Evolutionary conservation across 2,797 vertebrate genomes (phyloP).

Genomic region (Anas bernieri): DNA sequence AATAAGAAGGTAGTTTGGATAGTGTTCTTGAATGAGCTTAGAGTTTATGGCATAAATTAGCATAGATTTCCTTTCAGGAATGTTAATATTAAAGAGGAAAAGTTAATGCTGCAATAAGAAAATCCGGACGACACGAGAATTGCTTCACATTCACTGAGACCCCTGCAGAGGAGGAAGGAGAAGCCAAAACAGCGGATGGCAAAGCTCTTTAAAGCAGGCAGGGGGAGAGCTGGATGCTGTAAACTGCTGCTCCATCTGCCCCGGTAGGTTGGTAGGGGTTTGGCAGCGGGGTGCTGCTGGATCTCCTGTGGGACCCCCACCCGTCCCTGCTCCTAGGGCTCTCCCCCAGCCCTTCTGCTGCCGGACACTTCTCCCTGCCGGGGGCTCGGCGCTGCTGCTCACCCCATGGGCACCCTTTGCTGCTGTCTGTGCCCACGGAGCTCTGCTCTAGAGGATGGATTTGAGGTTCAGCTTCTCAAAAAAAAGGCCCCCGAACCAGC

Average conservation of each 20-base stretch:
- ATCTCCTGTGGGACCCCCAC: background rate
- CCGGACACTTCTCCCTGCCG: background rate
- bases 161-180: background rate
- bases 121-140: background rate
- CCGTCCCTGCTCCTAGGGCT: background rate
- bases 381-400: background rate
- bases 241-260: background rate
- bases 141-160: background rate
- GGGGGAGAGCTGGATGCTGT: fast-evolving
- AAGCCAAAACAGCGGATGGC: background rate
- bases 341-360: background rate
- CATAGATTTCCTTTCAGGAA: slow-evolving; percentile 36
- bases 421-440: background rate
- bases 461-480: background rate
- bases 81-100: slow-evolving; percentile 43
- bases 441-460: background rate
- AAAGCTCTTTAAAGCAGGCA: fast-evolving
- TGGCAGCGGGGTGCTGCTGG: fast-evolving
- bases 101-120: slow-evolving; percentile 6
- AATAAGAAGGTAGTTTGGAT: slow-evolving; percentile 14
- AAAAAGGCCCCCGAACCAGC: background rate
- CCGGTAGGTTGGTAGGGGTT: fast-evolving
- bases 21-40: slow-evolving; percentile 2
- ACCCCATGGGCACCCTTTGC: fast-evolving
- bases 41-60: slow-evolving; percentile 23